Evolutionary conservation across 2,888 invertebrate genomes (phyloP).

Genomic region (Leucozona laternaria): DNA sequence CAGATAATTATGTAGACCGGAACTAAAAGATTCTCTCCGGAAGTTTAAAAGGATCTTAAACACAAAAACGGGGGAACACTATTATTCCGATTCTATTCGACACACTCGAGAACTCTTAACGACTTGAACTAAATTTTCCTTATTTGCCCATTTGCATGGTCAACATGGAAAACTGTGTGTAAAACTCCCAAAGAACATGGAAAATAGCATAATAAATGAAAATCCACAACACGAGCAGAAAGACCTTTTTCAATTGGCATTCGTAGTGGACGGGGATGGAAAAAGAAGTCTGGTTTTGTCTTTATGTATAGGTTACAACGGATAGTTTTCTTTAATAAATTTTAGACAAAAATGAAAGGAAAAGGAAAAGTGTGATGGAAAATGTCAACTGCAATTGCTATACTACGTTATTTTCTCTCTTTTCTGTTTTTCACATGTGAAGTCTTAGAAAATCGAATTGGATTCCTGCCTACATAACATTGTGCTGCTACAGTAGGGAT

Average conservation of each 20-base stretch:
- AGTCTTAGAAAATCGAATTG: slow-evolving; percentile 69
- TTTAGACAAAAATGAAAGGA: neutral
- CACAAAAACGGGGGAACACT: slow-evolving; percentile 16
- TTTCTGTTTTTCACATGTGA: slow-evolving; percentile 26
- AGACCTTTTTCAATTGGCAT: neutral
- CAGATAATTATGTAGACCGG: slow-evolving; percentile 34
- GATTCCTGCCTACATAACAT: neutral
- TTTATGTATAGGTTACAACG: neutral
- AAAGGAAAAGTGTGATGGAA: slow-evolving; percentile 36
- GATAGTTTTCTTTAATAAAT: slow-evolving; percentile 21
- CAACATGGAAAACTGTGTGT: slow-evolving; percentile 33
- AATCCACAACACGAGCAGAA: slow-evolving; percentile 31
- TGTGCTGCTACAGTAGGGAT: neutral
- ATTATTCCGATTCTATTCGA: slow-evolving; percentile 41
- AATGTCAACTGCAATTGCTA: slow-evolving; percentile 46
- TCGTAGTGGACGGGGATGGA: neutral
- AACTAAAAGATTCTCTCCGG: slow-evolving; percentile 28
- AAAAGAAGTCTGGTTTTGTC: neutral
- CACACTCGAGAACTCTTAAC: slow-evolving; percentile 57
- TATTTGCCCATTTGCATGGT: slow-evolving; percentile 20
- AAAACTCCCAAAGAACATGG: neutral
- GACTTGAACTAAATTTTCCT: slow-evolving; percentile 54
- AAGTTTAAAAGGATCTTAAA: slow-evolving; percentile 52
- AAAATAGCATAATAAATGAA: slow-evolving; percentile 35
- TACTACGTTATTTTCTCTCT: neutral